Percentiles rank a stretch among this genome's conserved stretches.
Evolutionary conservation across 1,140 invertebrate genomes (phyloP).

Genomic region (Colletes latitarsis): DNA sequence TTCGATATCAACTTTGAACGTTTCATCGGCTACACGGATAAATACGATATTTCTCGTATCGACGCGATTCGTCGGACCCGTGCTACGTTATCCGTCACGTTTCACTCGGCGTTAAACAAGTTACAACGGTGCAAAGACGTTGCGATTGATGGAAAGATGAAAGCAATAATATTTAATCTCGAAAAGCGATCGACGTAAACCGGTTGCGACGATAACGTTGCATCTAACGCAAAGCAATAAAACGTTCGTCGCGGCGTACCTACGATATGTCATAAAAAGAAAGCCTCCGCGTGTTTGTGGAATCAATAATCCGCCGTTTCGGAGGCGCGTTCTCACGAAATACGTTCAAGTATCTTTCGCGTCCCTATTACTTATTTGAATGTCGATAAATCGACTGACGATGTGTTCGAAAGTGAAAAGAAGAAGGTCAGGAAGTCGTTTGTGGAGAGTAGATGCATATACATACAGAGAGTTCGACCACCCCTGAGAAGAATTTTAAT

Average conservation of each 20-base stretch:
- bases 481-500: too few species aligned
- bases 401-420: too few species aligned
- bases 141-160: not conserved
- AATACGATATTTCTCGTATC: too few species aligned
- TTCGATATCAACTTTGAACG: not conserved
- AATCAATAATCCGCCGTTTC: conserved; percentile 44
- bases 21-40: not conserved
- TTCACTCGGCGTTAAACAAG: not conserved
- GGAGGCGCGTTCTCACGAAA: conserved; percentile 37
- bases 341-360: conserved; percentile 44
- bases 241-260: conserved; percentile 23
- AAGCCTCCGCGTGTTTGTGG: conserved; percentile 7
- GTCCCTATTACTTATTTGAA: conserved; percentile 38
- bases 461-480: too few species aligned
- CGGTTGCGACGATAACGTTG: conserved; percentile 43
- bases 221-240: conserved; percentile 67
- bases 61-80: too few species aligned
- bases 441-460: too few species aligned
- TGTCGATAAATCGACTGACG: conserved; percentile 33
- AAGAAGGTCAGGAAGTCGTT: too few species aligned
- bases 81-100: too few species aligned
- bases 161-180: not conserved
- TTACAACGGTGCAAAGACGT: not conserved
- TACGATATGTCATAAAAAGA: conserved; percentile 41
- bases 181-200: not conserved